phyloP scores from a whole-genome alignment of 2,797 vertebrate species.

The Catamblyrhynchus diadema region DNA sequence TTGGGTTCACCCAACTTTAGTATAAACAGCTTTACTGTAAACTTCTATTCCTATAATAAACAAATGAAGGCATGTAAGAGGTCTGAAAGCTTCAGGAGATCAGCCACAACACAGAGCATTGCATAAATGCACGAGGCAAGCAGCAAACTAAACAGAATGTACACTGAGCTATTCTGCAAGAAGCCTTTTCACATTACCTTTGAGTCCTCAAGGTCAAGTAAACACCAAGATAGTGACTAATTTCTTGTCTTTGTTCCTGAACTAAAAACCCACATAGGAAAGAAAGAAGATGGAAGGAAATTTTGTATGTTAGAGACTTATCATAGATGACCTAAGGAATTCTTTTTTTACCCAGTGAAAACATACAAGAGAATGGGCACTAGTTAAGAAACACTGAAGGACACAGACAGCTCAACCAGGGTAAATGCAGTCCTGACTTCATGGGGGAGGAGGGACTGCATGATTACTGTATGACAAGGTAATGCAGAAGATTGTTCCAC shows the following conservation, averaged over 20 bases:
- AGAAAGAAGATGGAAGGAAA: not conserved
- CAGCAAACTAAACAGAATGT: not conserved
- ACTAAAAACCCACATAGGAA: not conserved
- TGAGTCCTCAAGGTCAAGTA: not conserved
- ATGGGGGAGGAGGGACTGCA: not conserved
- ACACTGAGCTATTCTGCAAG: not conserved
- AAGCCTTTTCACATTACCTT: not conserved
- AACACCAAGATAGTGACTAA: not conserved
- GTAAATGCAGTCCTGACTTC: not conserved
- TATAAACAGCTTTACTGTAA: conserved; percentile 42
- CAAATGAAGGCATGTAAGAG: not conserved
- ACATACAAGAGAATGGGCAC: not conserved
- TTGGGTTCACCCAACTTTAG: not conserved
- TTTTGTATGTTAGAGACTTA: not conserved
- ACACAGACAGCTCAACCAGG: not conserved
- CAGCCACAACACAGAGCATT: not conserved
- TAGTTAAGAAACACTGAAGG: not conserved
- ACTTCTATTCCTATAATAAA: conserved; percentile 23
- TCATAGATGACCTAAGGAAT: not conserved
- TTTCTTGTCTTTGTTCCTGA: not conserved
- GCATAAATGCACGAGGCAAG: not conserved
- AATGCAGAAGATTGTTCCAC: not conserved
- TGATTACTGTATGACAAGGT: not conserved
- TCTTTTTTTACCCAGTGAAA: not conserved
- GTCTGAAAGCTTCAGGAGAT: conserved; percentile 15